Evolutionary conservation across 2,113 vertebrate genomes (phyloP).

Genomic region (Plotosus lineatus): DNA sequence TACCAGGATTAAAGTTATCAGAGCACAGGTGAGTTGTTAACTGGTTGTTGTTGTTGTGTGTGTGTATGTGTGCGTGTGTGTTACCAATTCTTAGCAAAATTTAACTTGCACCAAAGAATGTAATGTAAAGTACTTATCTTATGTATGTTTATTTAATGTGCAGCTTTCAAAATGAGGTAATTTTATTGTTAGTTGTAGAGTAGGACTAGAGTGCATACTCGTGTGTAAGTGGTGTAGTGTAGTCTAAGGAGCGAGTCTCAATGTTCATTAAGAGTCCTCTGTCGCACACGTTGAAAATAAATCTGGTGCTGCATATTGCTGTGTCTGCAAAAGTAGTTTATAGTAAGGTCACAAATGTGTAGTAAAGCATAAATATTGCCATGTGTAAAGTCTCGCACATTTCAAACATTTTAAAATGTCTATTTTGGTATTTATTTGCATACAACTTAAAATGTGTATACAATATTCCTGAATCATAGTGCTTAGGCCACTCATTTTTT

Average conservation of each 20-base stretch:
- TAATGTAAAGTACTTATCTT: neutral
- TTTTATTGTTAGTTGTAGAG: neutral
- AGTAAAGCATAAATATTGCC: too few species aligned
- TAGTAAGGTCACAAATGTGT: neutral
- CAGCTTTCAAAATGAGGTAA: slow-evolving; percentile 38
- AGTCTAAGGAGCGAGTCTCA: neutral
- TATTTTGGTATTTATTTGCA: neutral
- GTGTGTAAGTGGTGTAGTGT: slow-evolving; percentile 9
- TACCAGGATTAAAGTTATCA: slow-evolving; percentile 90
- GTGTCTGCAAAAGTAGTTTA: neutral
- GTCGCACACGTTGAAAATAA: neutral
- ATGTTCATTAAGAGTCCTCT: neutral
- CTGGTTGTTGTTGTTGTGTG: neutral
- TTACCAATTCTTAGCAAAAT: neutral
- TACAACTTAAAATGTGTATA: neutral
- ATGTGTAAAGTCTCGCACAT: neutral
- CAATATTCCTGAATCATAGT: neutral
- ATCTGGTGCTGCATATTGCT: neutral
- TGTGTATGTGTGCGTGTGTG: neutral
- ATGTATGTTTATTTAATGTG: neutral
- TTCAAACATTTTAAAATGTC: neutral
- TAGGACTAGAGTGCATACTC: neutral
- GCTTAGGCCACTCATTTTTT: too few species aligned
- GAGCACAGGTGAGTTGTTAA: slow-evolving; percentile 83
- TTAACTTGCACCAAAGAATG: neutral